Conservation (phyloP, 2,888 invertebrate species). For the Folsomia candida region DNA sequence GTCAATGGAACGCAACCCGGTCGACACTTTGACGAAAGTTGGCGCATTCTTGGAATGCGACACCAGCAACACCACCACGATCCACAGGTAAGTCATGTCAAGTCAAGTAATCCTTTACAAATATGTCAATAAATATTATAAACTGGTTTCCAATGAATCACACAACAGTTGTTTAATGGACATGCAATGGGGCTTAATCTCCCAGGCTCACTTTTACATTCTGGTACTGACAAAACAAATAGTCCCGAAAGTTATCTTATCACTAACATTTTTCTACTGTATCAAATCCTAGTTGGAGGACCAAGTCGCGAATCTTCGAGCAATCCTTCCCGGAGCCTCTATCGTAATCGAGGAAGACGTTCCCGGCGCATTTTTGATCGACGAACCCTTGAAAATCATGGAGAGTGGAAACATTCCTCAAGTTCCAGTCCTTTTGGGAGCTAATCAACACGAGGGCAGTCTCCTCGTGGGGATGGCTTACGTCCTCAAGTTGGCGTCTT, state of each 20-base stretch:
- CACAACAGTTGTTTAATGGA: neutral
- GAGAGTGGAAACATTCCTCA: constrained; percentile 22
- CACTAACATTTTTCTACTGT: too few relatives aligned
- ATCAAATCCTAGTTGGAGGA: neutral
- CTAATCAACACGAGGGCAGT: constrained; percentile 39
- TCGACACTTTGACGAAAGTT: neutral
- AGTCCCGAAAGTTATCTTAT: neutral
- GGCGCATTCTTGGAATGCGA: neutral
- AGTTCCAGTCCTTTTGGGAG: constrained; percentile 33
- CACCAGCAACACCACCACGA: neutral
- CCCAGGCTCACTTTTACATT: neutral
- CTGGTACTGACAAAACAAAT: constrained; percentile 1
- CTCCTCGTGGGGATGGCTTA: constrained; percentile 30
- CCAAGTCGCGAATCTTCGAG: constrained; percentile 14
- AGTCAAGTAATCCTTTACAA: too few relatives aligned
- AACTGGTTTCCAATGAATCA: too few relatives aligned
- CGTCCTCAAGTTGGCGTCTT: constrained; percentile 18
- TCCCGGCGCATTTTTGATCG: constrained; percentile 37
- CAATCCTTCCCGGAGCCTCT: constrained; percentile 21
- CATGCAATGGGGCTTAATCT: neutral
- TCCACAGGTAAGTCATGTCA: too few relatives aligned
- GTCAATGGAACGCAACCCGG: constrained; percentile 27
- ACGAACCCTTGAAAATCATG: constrained; percentile 34
- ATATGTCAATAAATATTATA: too few relatives aligned
- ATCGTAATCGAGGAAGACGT: constrained; percentile 34